Percentiles rank a stretch among this genome's conserved stretches.
Evolutionary conservation across 2,797 vertebrate species (phyloP).

Genomic region (Ataeniobius toweri): DNA sequence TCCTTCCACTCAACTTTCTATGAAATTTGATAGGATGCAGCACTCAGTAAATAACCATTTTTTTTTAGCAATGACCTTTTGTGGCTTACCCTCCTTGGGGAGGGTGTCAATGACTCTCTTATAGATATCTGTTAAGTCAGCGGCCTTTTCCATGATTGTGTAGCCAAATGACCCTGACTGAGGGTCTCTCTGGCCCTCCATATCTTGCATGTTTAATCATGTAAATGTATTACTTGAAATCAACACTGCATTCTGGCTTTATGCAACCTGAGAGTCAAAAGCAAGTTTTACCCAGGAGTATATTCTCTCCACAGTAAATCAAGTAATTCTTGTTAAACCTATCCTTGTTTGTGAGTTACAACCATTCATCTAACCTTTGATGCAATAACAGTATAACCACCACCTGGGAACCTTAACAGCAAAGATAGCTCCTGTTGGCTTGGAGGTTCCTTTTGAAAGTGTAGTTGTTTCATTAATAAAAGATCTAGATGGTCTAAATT

Average conservation of each 20-base stretch:
- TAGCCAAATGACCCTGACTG: no score
- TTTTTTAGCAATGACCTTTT: no score
- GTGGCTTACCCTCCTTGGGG: no score
- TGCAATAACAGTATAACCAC: background rate
- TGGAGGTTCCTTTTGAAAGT: background rate
- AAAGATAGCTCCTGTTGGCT: background rate
- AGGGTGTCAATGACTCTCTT: no score
- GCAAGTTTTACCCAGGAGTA: background rate
- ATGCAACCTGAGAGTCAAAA: background rate
- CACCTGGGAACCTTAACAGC: background rate
- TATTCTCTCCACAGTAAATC: background rate
- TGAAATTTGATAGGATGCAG: background rate
- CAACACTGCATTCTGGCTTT: background rate
- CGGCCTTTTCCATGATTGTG: no score
- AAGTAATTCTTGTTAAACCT: background rate
- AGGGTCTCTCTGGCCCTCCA: no score
- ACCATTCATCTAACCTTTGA: background rate
- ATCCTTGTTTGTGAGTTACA: background rate
- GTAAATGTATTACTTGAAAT: no score
- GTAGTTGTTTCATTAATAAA: background rate
- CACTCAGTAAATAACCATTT: no score
- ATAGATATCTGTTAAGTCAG: no score
- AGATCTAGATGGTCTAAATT: background rate
- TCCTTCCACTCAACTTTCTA: background rate
- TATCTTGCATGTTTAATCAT: no score